Evolutionary conservation across 2,113 vertebrate species (phyloP), one percentile per base, ranked within the genome.

Genomic region (Marmota monax): DNA sequence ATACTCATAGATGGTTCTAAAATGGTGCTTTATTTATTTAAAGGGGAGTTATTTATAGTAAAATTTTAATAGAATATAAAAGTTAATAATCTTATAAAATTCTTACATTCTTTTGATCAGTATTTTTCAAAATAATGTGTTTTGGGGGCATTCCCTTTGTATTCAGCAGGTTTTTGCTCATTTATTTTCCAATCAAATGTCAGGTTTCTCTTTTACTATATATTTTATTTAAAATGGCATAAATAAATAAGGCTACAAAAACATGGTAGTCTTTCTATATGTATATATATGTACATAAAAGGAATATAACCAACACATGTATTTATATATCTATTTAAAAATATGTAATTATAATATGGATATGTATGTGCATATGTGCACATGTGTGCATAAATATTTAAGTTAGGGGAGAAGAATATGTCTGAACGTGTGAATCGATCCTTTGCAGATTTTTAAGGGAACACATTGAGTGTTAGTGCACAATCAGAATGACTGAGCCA

Each of bases 21-120:
- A 25, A 65, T 84, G 76, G 4, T 83, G 13, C 2, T 98, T 97
- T 85, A 13, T 88, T 96, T 93, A 32, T 51, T 96, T 92, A 78
- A 89, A 91, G 96, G 48, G n/a, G 16, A 87, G 93, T 42, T 27
- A 34, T 61, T 95, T 34, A 72, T 53, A 84, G 7, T 96, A 69
- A 95, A 53, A 83, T 94, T 9, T 88, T 83, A 90, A 42, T 58
- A 88, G 92, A 42, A 67, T 48, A 84, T 96, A 86, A 79, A 98
- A 74, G 5, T 58, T 97, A 3, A 3, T n/a, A 97, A 5, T 95
- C 6, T 94, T 80, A 51, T 78, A n/a, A 79, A 88, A 69, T 22
- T 65, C 27, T 72, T 45, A n/a, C 2, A 53, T 58, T 27, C 4
- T 14, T 70, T 86, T 74, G n/a, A 67, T 91, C 3, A 92, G 1